Evolutionary conservation across 2,797 vertebrate genomes (phyloP).

Genomic region (Helicolenus hilgendorfi): DNA sequence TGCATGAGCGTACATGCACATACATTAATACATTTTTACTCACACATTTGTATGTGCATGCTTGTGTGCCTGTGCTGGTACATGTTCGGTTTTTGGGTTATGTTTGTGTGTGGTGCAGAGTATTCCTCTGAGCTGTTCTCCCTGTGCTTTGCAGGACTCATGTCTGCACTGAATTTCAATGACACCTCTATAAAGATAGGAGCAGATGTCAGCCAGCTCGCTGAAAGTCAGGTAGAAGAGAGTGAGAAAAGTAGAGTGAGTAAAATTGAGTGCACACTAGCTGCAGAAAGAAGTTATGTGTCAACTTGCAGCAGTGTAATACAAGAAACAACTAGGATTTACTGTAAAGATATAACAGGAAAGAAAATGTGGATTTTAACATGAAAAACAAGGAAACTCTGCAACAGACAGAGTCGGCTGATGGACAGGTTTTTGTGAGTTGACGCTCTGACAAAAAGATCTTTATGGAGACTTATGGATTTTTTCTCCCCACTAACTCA

Average conservation of each 20-base stretch:
- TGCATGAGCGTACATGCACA: not conserved
- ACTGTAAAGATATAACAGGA: constrained; percentile 11
- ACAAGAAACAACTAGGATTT: not conserved
- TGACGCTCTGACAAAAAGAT: constrained; percentile 40
- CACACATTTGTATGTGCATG: not conserved
- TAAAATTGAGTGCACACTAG: constrained; percentile 58
- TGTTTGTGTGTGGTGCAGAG: constrained; percentile 66
- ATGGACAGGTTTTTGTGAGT: constrained; percentile 38
- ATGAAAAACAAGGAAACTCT: constrained; percentile 4
- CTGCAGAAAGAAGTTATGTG: constrained; percentile 37
- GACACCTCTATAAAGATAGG: constrained; percentile 82
- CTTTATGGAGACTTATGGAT: constrained; percentile 46
- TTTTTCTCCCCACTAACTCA: constrained; percentile 10
- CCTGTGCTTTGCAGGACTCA: constrained; percentile 76
- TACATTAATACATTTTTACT: not conserved
- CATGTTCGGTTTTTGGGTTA: constrained; percentile 8
- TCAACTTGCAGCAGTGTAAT: constrained; percentile 46
- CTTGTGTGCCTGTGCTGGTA: constrained; percentile 3
- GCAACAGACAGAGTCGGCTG: constrained; percentile 3
- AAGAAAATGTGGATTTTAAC: constrained; percentile 7
- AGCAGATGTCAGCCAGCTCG: constrained; percentile 81
- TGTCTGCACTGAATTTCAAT: constrained; percentile 86
- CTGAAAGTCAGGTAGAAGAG: constrained; percentile 78
- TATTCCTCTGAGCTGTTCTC: constrained; percentile 78
- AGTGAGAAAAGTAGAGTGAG: constrained; percentile 55